phyloP scores from a whole-genome alignment of 2,113 vertebrate genomes.

The Anoplopoma fimbria region DNA sequence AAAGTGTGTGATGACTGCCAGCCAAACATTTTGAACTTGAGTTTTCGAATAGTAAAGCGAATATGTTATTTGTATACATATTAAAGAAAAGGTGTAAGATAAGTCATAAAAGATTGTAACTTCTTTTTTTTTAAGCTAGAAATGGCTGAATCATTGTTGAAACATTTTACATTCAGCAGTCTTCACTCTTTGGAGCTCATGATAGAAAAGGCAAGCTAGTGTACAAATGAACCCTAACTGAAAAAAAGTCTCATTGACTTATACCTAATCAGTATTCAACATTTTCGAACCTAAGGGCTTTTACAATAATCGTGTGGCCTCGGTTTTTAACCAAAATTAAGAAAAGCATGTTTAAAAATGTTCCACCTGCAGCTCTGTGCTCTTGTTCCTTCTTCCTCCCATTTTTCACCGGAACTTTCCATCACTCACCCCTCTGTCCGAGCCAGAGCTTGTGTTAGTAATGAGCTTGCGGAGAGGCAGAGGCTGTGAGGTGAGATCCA shows the following conservation, averaged over 20 bases:
- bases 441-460: conserved; percentile 79
- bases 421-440: conserved; percentile 62
- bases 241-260: background rate
- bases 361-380: conserved; percentile 18
- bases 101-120: background rate
- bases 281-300: background rate
- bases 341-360: background rate
- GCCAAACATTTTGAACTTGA: conserved; percentile 4
- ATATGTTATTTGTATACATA: background rate
- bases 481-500: conserved; percentile 80
- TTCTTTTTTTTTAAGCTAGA: background rate
- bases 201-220: background rate
- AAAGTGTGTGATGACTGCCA: conserved; percentile 20
- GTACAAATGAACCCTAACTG: background rate
- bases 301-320: background rate
- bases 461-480: conserved; percentile 76
- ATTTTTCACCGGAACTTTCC: conserved; percentile 62
- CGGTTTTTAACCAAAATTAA: background rate
- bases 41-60: background rate
- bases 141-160: background rate
- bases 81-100: background rate
- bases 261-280: background rate
- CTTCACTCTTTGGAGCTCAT: background rate
- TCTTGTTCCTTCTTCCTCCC: conserved; percentile 42
- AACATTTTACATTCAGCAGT: background rate